Percentiles rank a stretch among this genome's conserved stretches.
Evolutionary conservation across 1,140 invertebrate genomes (phyloP).

Genomic region (Drosophila ohnishii): DNA sequence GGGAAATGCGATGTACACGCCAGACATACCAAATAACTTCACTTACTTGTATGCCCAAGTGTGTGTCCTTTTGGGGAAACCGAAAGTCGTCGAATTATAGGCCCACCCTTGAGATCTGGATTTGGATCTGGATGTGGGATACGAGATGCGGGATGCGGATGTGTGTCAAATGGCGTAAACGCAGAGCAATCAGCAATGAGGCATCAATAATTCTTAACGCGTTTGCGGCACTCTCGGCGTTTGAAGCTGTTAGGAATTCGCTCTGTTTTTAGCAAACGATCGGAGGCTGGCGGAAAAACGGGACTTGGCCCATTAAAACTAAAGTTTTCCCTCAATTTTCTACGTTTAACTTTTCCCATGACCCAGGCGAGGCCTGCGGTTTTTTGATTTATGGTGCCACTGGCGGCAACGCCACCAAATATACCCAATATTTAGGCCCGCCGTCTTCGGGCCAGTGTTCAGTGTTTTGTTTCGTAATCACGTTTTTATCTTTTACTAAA

Average conservation of each 20-base stretch:
- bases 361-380: slow-evolving; percentile 44
- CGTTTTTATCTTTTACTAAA: slow-evolving; percentile 68
- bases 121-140: slow-evolving; percentile 1
- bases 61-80: slow-evolving; percentile 20
- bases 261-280: slow-evolving; percentile 20
- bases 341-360: slow-evolving; percentile 53
- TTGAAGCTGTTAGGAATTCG: slow-evolving; percentile 21
- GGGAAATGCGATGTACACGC: slow-evolving; percentile 51
- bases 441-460: slow-evolving; percentile 36
- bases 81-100: slow-evolving; percentile 1
- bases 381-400: slow-evolving; percentile 74
- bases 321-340: slow-evolving; percentile 62
- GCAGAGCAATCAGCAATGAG: slow-evolving; percentile 77
- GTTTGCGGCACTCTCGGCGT: slow-evolving; percentile 47
- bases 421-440: slow-evolving; percentile 29
- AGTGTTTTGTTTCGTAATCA: slow-evolving; percentile 68
- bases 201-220: slow-evolving; percentile 78
- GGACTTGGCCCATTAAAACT: slow-evolving; percentile 66
- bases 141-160: slow-evolving; percentile 12
- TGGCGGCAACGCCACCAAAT: slow-evolving; percentile 53
- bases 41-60: slow-evolving; percentile 62
- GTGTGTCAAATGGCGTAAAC: slow-evolving; percentile 75
- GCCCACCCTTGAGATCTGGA: slow-evolving; percentile 1
- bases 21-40: slow-evolving; percentile 77
- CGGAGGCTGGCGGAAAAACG: slow-evolving; percentile 10